Evolutionary conservation across 2,113 vertebrate genomes (phyloP), one percentile per base, ranked within the genome.

Genomic region (Heterotis niloticus): DNA sequence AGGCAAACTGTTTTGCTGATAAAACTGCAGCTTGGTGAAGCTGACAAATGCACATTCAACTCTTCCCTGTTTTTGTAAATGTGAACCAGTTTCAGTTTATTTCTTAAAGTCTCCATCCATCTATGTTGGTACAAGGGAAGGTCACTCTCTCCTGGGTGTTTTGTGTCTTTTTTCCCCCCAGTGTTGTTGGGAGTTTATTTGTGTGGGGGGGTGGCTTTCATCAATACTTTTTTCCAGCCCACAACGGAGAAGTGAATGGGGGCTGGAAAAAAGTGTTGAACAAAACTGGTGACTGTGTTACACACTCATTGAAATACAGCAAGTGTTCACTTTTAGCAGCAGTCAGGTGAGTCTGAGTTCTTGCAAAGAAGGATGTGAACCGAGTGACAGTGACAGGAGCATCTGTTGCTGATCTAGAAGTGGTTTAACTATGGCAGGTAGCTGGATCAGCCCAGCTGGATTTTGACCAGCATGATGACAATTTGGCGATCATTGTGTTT

Each of bases 61-160:
- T 74, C 57, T 57, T 62, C 20, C 20, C 59, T 11, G 14, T 62
- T 62, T 59, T 26, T 28, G 56, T 44, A 54, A 74, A 74, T n/a
- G n/a, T n/a, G n/a, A n/a, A n/a, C n/a, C n/a, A n/a, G n/a, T 24
- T 57, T 57, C 23, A 4, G 34, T 44, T 44, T 44, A 44, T 7
- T 44, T 44, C 34, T 44, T 44, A 44, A 44, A 44, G 7, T 26
- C 23, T 74, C 23, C 71, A 16, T 51, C 54, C 20, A 20, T 74
- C 71, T 74, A 51, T 74, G 16, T 24, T 26, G 24, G 51, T 74
- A 44, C 16, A 74, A 14, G 26, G 54, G 71, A 57, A 74, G 57
- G 20, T 20, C 24, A 74, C 57, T 74, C 54, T 4, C 34, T 44
- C 34, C 3, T 74, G 71, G 71, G 71, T 57, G 71, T 57, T 20